Conservation (phyloP, 2,113 vertebrate species). For the Microtus richardsoni region DNA sequence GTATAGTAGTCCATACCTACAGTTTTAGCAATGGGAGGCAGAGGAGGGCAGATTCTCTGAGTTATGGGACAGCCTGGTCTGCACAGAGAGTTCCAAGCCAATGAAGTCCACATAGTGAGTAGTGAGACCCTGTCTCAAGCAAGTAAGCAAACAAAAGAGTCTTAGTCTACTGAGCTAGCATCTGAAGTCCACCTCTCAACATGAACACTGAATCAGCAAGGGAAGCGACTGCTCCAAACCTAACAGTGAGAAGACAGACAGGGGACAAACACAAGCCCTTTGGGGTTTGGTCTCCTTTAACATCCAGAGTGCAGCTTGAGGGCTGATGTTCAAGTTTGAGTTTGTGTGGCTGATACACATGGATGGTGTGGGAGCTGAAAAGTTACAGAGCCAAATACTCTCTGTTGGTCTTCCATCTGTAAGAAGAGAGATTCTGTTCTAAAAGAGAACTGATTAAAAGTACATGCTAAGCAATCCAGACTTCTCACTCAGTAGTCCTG, state of each 20-base stretch:
- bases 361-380: slow-evolving; percentile 12
- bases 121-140: background rate
- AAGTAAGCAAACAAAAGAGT: background rate
- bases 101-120: no score
- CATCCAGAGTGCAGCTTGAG: background rate
- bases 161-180: slow-evolving; percentile 43
- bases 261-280: background rate
- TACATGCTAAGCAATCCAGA: background rate
- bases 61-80: background rate
- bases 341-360: background rate
- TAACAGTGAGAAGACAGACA: background rate
- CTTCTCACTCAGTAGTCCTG: background rate
- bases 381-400: slow-evolving; percentile 32
- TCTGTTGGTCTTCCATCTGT: background rate
- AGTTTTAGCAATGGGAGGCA: background rate
- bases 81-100: background rate
- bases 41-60: background rate
- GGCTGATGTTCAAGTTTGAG: background rate
- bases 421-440: background rate
- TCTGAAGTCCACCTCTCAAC: slow-evolving; percentile 46
- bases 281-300: background rate
- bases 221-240: slow-evolving; percentile 61
- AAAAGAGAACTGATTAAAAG: background rate
- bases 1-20: background rate
- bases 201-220: slow-evolving; percentile 69